A percentile compares a stretch with the other conserved stretches of the same genome.
Evolutionary conservation across 2,797 vertebrate species (phyloP).

Genomic region (Danio aesculapii): DNA sequence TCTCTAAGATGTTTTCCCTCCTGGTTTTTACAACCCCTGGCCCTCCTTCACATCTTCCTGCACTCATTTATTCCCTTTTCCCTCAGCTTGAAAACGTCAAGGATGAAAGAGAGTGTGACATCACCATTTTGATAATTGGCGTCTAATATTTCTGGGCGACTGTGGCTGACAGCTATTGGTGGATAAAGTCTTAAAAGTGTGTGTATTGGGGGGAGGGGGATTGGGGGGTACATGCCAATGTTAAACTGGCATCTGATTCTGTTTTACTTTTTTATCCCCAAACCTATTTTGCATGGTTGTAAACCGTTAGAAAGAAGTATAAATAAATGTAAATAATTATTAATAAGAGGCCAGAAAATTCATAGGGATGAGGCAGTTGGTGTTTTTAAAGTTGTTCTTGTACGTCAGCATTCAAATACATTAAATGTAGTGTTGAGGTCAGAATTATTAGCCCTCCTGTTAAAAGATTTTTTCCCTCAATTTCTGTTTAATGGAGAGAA

Average conservation of each 20-base stretch:
- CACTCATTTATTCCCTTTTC: constrained; percentile 52
- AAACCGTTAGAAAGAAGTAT: neutral
- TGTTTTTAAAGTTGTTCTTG: neutral
- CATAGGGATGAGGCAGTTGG: neutral
- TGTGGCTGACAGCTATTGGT: constrained; percentile 70
- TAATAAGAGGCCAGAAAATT: constrained; percentile 16
- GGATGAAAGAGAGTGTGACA: constrained; percentile 73
- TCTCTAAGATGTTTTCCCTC: constrained; percentile 48
- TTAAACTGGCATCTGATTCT: constrained; percentile 46
- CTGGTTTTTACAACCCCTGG: constrained; percentile 50
- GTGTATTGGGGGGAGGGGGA: too few species aligned
- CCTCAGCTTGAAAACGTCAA: constrained; percentile 64
- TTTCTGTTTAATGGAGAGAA: too few species aligned
- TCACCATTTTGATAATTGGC: constrained; percentile 70
- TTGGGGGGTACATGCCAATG: constrained; percentile 13
- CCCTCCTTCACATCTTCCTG: constrained; percentile 32
- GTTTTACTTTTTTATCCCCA: constrained; percentile 6
- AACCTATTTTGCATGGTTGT: constrained; percentile 20
- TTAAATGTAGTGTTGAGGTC: neutral
- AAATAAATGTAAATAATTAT: constrained; percentile 14
- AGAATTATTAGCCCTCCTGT: too few species aligned
- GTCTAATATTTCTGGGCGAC: constrained; percentile 76
- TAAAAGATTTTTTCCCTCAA: too few species aligned
- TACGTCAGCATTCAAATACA: neutral
- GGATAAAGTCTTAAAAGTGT: constrained; percentile 58